Conservation (phyloP, 2,113 vertebrate genomes). For the Lipotes vexillifer region DNA sequence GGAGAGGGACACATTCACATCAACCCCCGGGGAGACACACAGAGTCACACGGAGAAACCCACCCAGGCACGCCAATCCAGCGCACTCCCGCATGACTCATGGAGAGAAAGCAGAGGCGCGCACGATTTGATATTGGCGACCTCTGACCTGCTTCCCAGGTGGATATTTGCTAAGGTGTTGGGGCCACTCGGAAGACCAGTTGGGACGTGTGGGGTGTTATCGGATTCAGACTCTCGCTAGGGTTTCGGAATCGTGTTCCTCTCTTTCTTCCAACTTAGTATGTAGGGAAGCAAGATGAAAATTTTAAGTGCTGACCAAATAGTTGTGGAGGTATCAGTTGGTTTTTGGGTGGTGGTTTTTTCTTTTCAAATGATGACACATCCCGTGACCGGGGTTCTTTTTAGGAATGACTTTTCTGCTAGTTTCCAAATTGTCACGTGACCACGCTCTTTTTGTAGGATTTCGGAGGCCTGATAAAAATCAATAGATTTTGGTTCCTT, state of each 20-base stretch:
- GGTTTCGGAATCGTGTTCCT: slow-evolving; percentile 6
- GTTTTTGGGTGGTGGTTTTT: neutral
- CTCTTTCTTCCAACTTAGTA: neutral
- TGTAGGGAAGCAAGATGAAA: slow-evolving; percentile 51
- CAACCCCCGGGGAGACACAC: neutral
- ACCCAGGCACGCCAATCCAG: neutral
- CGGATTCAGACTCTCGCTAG: neutral
- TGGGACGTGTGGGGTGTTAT: neutral
- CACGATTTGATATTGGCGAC: neutral
- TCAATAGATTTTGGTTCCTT: neutral
- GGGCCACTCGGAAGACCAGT: neutral
- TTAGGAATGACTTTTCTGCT: slow-evolving; percentile 57
- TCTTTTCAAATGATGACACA: neutral
- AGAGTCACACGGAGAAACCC: neutral
- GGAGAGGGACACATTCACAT: neutral
- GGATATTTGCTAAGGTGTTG: neutral
- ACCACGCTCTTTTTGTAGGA: neutral
- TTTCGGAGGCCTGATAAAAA: neutral
- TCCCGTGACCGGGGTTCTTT: slow-evolving; percentile 73
- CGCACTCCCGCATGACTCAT: neutral
- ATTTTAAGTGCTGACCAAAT: neutral
- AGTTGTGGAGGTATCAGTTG: neutral
- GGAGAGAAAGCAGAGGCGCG: neutral
- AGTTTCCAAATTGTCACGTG: slow-evolving; percentile 27
- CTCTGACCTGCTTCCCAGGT: neutral